Percentiles rank a stretch among this genome's conserved stretches.
Conservation (phyloP, 2,888 invertebrate species). For the Brenthis daphne region DNA sequence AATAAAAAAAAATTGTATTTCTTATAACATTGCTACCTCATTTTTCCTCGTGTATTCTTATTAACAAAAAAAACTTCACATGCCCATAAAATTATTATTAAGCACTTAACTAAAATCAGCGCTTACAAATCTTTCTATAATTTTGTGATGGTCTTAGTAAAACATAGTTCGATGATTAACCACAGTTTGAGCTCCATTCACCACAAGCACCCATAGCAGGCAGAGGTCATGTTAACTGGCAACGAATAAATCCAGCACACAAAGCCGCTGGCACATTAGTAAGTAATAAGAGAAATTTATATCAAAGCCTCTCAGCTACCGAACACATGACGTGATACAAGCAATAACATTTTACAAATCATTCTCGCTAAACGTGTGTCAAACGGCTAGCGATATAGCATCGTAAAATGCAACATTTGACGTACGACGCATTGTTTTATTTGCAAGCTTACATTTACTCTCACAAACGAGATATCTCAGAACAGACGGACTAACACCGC, state of each 20-base stretch:
- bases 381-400: constrained; percentile 69
- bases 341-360: constrained; percentile 57
- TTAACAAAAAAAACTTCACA: background rate
- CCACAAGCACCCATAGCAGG: too few species aligned
- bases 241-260: too few species aligned
- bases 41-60: too few species aligned
- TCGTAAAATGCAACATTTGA: constrained; percentile 69
- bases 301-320: background rate
- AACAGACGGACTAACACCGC: background rate
- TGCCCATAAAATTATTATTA: background rate
- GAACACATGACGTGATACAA: constrained; percentile 12
- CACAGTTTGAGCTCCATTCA: too few species aligned
- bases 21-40: too few species aligned
- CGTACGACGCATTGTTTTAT: constrained; percentile 72
- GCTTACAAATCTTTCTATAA: background rate
- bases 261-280: background rate
- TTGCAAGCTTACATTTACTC: constrained; percentile 43
- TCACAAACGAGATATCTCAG: background rate
- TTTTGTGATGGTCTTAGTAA: background rate
- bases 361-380: constrained; percentile 70
- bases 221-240: too few species aligned
- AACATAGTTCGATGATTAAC: too few species aligned
- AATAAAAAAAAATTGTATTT: too few species aligned
- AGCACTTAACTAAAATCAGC: background rate
- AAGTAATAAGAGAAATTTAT: background rate